Evolutionary conservation across 2,113 vertebrate species (phyloP), one percentile per base, ranked within the genome.

Genomic region (Periophthalmus modestus): DNA sequence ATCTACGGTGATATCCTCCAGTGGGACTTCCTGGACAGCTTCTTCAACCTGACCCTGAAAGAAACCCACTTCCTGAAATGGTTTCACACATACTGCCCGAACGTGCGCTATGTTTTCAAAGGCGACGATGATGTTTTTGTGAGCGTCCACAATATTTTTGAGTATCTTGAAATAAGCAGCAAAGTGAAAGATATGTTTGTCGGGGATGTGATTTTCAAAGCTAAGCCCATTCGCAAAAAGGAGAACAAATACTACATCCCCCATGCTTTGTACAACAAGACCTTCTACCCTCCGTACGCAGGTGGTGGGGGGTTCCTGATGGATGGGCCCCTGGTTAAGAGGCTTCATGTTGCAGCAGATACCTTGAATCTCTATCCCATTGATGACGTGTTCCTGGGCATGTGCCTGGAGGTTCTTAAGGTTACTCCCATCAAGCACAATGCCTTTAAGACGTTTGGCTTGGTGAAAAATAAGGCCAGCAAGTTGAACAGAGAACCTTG

Each of bases 41-140:
- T 99, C 88, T 99, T 98, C 93, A 99, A 99, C 89, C 94, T 99
- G 70, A 99, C 98, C 0, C 95, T 99, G 18, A 99, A 99, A 81
- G 98, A 99, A 82, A 95, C 94, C 6, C 95, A 98, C 87, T 99
- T 99, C 89, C 93, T 99, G 50, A 98, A 97, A 87, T 99, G 98
- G 98, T 94, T 98, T 6, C 87, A 93, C 87, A 96, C 91, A 11
- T 98, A 96, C 93, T 99, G 98, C 14, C 89, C 93, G 33, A 19
- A 48, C 0, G 88, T 96, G 9, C 93, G 0, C 18, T 98, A 95
- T 71, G 75, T 99, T 83, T 99, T 98, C 79, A 99, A 99, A 81
- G 97, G 98, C 0, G 98, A 99, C 0, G 97, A 99, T 0, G 98
- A 99, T 0, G 95, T 99, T 4, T 99, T 95, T 1, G 96, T 99